Percentiles rank a stretch among this genome's conserved stretches.
Conservation (phyloP, 2,113 vertebrate genomes). For the Calidris pygmaea region DNA sequence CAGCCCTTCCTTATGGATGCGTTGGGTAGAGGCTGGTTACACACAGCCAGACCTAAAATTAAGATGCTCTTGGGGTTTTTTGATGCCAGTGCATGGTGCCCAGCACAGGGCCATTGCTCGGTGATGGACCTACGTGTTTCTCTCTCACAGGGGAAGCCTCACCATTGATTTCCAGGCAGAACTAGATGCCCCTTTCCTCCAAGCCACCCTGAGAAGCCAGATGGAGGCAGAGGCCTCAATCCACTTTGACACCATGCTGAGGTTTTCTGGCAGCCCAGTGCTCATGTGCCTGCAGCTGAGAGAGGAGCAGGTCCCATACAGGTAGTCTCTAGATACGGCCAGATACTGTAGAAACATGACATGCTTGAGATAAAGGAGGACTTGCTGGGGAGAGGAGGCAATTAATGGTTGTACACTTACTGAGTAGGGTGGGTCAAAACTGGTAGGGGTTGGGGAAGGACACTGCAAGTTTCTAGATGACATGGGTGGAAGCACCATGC, state of each 20-base stretch:
- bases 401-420: rapidly evolving
- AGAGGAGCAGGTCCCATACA: conserved; percentile 38
- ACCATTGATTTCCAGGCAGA: conserved; percentile 58
- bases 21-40: neutral
- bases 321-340: neutral
- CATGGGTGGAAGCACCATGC: neutral
- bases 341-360: neutral
- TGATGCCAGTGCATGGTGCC: neutral
- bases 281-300: conserved; percentile 65
- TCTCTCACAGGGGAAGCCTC: conserved; percentile 41
- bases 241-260: conserved; percentile 34
- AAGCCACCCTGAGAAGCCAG: conserved; percentile 53
- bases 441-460: neutral
- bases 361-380: neutral
- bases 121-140: rapidly evolving
- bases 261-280: conserved; percentile 10
- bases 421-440: rapidly evolving
- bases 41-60: neutral
- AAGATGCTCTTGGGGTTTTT: neutral
- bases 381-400: neutral
- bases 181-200: conserved; percentile 51
- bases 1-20: neutral
- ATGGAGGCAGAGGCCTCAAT: conserved; percentile 21
- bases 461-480: neutral
- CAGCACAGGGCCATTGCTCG: rapidly evolving